Evolutionary conservation across 1,140 invertebrate species (phyloP).

Genomic region (Globodera ellingtonae): DNA sequence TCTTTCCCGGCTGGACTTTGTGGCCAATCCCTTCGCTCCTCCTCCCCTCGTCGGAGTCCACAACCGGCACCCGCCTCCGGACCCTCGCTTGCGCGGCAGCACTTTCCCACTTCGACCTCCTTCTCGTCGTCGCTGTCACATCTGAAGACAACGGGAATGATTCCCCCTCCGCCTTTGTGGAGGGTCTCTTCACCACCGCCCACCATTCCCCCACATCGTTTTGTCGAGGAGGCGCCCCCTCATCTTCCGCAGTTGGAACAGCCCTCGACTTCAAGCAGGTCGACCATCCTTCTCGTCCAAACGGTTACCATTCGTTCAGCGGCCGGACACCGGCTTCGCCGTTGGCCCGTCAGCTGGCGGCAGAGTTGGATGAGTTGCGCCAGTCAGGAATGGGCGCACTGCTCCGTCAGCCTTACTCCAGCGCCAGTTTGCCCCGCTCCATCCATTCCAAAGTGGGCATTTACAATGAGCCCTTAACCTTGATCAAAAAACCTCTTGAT

Average conservation of each 20-base stretch:
- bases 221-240: not conserved
- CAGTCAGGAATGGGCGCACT: slow-evolving; percentile 37
- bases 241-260: slow-evolving; percentile 13
- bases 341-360: slow-evolving; percentile 62
- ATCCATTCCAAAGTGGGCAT: slow-evolving; percentile 52
- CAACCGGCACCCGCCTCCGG: not conserved
- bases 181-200: slow-evolving; percentile 5
- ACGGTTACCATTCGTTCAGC: slow-evolving; percentile 30
- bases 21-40: slow-evolving; percentile 34
- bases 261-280: slow-evolving; percentile 8
- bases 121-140: slow-evolving; percentile 58
- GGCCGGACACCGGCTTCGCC: slow-evolving; percentile 58
- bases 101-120: slow-evolving; percentile 47
- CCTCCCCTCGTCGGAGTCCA: slow-evolving; percentile 10
- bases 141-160: not conserved
- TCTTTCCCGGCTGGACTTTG: slow-evolving; percentile 60
- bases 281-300: not conserved
- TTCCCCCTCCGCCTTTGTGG: slow-evolving; percentile 26
- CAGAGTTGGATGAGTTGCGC: slow-evolving; percentile 63
- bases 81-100: not conserved
- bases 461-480: not conserved
- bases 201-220: slow-evolving; percentile 20
- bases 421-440: slow-evolving; percentile 55
- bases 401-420: slow-evolving; percentile 48
- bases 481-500: not conserved